Evolutionary conservation across 2,888 invertebrate genomes (phyloP), one percentile per base, ranked within the genome.

Genomic region (Cyclophora punctaria): DNA sequence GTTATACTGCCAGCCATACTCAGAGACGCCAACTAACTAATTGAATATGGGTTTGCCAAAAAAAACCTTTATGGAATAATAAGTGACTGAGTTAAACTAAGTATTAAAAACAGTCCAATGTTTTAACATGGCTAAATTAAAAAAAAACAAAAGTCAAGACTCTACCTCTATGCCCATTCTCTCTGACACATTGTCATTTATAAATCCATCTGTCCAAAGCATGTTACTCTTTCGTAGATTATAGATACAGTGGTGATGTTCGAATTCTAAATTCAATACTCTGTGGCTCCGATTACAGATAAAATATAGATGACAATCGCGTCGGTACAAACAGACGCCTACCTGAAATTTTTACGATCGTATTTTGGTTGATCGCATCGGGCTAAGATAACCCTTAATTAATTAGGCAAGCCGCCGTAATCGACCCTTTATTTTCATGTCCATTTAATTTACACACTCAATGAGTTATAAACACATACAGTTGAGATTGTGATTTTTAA

Each of bases 301-400:
- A 78, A 72, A 72, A 69, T 68, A 76, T 80, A 80, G 80, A 81
- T 80, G 81, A 79, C 77, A 78, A 81, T 80, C 81, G 74, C 20
- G 60, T 69, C 66, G 69, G 68, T 78, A 67, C 67, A 69, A 64
- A 67, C 63, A 53, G 66, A 68, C 69, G 74, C 73, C 72, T 73
- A 73, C 64, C 66, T 69, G 60, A 66, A 69, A 72, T 73, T 77
- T 77, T 77, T 75, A 76, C 75, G 74, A 75, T 73, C 68, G 73
- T 75, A 66, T 66, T 69, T 68, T 72, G 69, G 73, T 71, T 68
- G 75, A 76, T 73, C 73, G 67, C 67, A 72, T 69, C 73, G 62
- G 62, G 63, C 62, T 59, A 56, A 48, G 77, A 79, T 79, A 79
- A 79, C 71, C 73, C 64, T 71, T 77, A 77, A 79, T 78, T 79